Evolutionary conservation across 37 sponge, comb jelly and placozoan species (phyloP).

Genomic region (Oopsacas minuta): DNA sequence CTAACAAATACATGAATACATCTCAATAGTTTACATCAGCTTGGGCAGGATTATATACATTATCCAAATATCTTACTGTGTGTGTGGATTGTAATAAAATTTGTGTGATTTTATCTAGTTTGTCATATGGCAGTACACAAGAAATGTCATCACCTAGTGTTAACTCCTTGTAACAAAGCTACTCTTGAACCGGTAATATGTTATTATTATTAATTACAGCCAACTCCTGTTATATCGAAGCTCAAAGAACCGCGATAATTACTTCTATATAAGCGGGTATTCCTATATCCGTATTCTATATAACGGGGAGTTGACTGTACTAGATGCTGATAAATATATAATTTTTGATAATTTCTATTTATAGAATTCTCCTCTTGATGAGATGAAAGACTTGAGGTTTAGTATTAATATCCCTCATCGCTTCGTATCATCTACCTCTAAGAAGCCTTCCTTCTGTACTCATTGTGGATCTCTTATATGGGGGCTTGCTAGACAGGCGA

Average conservation of each 20-base stretch:
- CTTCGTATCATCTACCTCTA: slow-evolving; percentile 80
- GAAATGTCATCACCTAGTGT: slow-evolving; percentile 60
- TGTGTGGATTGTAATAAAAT: too few species aligned
- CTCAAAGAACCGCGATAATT: too few species aligned
- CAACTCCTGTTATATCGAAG: neutral
- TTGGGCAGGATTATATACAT: too few species aligned
- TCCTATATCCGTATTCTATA: too few species aligned
- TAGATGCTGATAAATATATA: too few species aligned
- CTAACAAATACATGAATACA: too few species aligned
- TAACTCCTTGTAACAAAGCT: slow-evolving; percentile 60
- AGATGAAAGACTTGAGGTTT: slow-evolving; percentile 40
- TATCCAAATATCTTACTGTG: too few species aligned
- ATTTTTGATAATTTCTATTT: neutral
- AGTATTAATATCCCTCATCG: slow-evolving; percentile 90
- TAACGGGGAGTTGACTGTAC: too few species aligned
- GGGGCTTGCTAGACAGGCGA: slow-evolving; percentile 52
- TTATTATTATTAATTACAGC: neutral
- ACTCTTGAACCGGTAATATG: slow-evolving; percentile 22
- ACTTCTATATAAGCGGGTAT: too few species aligned
- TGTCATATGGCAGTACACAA: slow-evolving; percentile 89
- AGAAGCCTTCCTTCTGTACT: slow-evolving; percentile 69
- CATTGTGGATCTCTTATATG: slow-evolving; percentile 92
- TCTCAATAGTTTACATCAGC: too few species aligned
- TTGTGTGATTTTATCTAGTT: slow-evolving; percentile 45
- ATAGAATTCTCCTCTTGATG: neutral